Conservation (phyloP, 1,140 invertebrate species). For the Ectropis grisescens region DNA sequence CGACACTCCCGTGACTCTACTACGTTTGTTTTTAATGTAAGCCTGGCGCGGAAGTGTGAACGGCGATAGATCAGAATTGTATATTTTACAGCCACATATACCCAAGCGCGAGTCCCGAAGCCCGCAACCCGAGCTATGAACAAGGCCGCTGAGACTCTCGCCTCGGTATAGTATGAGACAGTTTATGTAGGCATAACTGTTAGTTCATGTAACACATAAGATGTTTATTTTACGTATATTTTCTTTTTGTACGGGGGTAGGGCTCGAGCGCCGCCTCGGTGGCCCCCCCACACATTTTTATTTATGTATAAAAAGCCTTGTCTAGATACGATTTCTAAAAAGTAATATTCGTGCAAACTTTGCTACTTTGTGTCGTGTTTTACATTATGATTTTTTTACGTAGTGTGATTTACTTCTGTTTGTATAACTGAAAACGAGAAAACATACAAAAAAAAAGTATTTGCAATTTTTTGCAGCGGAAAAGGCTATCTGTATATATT, state of each 20-base stretch:
- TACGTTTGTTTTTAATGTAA: too few species aligned
- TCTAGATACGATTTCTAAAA: conserved; percentile 49
- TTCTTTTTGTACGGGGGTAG: conserved; percentile 30
- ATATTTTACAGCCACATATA: too few species aligned
- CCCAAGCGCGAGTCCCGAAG: too few species aligned
- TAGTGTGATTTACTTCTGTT: conserved; percentile 64
- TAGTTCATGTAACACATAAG: conserved; percentile 67
- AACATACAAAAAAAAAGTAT: conserved; percentile 45
- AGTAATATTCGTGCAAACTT: conserved; percentile 31
- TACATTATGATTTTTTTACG: conserved; percentile 58
- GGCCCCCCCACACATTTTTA: conserved; percentile 24
- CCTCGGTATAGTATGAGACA: too few species aligned
- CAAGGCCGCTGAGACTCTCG: too few species aligned
- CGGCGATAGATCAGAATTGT: too few species aligned
- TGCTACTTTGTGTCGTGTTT: conserved; percentile 59
- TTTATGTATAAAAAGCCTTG: conserved; percentile 47
- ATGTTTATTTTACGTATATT: conserved; percentile 59
- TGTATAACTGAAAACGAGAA: conserved; percentile 58
- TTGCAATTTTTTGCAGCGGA: conserved; percentile 34
- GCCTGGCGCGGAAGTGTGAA: conserved; percentile 1
- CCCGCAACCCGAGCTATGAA: too few species aligned
- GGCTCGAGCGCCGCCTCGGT: not conserved
- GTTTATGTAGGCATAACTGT: conserved; percentile 64
- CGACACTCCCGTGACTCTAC: too few species aligned
- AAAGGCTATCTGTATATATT: conserved; percentile 49